Conservation (phyloP, 2,888 invertebrate genomes). For the Alloplasta piceator region DNA sequence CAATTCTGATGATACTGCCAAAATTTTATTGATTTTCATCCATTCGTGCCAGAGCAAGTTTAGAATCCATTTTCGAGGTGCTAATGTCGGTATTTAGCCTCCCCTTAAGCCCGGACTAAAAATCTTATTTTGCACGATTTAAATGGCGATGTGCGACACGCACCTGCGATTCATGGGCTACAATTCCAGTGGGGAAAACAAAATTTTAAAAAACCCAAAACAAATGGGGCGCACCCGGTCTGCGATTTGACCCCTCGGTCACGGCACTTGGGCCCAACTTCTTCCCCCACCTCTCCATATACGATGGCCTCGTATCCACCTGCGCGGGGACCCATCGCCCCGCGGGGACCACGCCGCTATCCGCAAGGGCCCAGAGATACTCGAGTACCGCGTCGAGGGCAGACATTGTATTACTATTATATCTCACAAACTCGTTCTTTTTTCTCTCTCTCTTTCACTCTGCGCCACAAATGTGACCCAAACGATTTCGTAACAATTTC, state of each 20-base stretch:
- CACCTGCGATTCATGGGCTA: conserved; percentile 20
- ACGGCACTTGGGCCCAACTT: conserved; percentile 69
- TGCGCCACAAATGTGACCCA: conserved; percentile 28
- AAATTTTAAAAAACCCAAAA: conserved; percentile 54
- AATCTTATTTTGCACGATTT: not conserved
- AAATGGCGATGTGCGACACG: conserved; percentile 15
- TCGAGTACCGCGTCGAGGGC: conserved; percentile 48
- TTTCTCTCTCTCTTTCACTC: conserved; percentile 11
- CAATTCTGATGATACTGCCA: too few relatives aligned
- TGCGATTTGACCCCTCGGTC: conserved; percentile 72
- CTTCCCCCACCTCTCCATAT: conserved; percentile 49
- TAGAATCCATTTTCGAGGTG: too few relatives aligned
- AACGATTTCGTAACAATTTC: conserved; percentile 51
- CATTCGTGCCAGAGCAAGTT: too few relatives aligned
- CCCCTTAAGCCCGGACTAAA: not conserved
- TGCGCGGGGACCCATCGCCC: conserved; percentile 41
- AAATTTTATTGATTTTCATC: too few relatives aligned
- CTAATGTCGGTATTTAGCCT: too few relatives aligned
- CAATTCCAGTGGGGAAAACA: conserved; percentile 17
- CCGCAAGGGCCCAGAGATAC: conserved; percentile 34
- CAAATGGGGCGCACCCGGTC: conserved; percentile 60
- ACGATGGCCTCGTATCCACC: conserved; percentile 55
- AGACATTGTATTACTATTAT: conserved; percentile 4
- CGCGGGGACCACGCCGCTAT: conserved; percentile 23
- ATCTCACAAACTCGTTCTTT: conserved; percentile 14